These are phyloP conservation scores for Henricia sp. DNA, from an alignment of 53 echinoderm and acorn worm genomes.

Conservation along the genomic window DNA sequence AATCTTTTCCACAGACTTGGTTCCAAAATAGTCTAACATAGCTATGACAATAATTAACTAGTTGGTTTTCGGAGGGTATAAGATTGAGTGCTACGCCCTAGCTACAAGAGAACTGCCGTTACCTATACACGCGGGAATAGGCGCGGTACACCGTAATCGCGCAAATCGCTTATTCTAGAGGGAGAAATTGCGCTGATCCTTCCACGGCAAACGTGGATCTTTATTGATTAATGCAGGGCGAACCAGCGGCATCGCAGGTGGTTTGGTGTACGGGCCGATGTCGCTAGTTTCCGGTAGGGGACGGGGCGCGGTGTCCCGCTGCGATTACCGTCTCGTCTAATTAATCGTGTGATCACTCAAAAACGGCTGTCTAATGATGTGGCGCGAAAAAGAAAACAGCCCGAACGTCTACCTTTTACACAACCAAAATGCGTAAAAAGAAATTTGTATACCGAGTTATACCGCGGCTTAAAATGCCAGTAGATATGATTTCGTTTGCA, in stretches of 20 bases:
- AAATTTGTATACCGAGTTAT: constrained; percentile 27
- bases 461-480: not conserved
- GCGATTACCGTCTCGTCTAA: constrained; percentile 32
- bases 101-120: no score
- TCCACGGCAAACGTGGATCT: constrained; percentile 5
- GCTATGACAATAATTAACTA: no score
- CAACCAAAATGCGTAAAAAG: constrained; percentile 5
- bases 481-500: no score
- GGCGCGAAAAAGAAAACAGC: no score
- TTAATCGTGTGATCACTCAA: constrained; percentile 58
- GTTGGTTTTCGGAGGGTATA: no score
- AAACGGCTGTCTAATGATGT: constrained; percentile 42
- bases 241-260: constrained; percentile 46
- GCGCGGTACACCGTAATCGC: not conserved
- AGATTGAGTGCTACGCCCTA: no score
- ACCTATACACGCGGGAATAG: not conserved
- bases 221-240: constrained; percentile 47
- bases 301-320: not conserved
- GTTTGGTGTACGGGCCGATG: constrained; percentile 35
- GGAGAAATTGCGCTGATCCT: constrained; percentile 7
- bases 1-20: no score
- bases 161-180: constrained; percentile 9
- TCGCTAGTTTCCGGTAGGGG: constrained; percentile 34
- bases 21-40: no score
- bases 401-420: no score